Evolutionary conservation across 2,113 vertebrate species (phyloP).

Genomic region (Laticauda colubrina): DNA sequence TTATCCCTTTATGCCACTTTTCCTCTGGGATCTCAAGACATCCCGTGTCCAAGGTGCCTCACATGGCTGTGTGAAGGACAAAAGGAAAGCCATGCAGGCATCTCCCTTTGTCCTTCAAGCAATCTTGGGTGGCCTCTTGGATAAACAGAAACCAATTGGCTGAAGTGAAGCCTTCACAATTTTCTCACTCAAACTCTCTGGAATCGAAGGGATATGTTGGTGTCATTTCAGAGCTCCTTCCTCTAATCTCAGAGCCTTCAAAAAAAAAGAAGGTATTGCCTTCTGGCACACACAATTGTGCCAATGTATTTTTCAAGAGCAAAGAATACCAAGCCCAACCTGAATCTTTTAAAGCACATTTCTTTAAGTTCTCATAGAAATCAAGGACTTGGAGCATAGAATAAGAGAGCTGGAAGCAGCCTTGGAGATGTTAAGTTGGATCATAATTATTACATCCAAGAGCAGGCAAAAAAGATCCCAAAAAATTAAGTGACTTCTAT

Average conservation of each 20-base stretch:
- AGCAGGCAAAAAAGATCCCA: not conserved
- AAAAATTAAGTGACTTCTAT: not conserved
- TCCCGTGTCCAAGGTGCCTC: not conserved
- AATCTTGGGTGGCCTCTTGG: not conserved
- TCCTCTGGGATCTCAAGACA: not conserved
- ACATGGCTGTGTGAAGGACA: no score
- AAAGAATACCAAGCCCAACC: not conserved
- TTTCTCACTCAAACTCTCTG: not conserved
- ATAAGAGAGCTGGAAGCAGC: no score
- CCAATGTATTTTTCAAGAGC: not conserved
- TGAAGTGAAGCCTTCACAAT: not conserved
- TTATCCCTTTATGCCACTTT: not conserved
- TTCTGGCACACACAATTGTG: not conserved
- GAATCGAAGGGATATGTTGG: not conserved
- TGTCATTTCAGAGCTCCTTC: not conserved
- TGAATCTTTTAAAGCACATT: not conserved
- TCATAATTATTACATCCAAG: not conserved
- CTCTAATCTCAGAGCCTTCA: not conserved
- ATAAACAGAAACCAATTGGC: not conserved
- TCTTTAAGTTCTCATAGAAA: not conserved
- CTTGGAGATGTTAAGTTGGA: no score
- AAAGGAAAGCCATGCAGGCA: not conserved
- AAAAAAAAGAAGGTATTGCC: not conserved
- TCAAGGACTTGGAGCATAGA: no score
- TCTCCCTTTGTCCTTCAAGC: not conserved